Evolutionary conservation across 2,113 vertebrate species (phyloP).

Genomic region (Microcebus ravelobensis): DNA sequence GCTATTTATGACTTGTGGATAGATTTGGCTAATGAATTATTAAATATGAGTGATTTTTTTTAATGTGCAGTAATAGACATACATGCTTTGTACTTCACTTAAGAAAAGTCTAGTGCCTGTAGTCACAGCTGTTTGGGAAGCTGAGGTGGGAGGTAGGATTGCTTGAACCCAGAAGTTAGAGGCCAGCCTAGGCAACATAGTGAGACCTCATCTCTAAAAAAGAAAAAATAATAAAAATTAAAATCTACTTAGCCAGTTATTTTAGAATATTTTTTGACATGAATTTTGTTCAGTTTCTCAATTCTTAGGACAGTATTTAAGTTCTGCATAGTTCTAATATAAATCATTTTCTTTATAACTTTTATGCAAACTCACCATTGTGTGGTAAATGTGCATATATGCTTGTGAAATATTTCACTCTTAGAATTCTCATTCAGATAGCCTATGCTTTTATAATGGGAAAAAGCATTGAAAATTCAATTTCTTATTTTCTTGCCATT

Average conservation of each 20-base stretch:
- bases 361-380: neutral
- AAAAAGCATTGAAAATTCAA: conserved; percentile 17
- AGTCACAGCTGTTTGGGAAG: too few species aligned
- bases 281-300: conserved; percentile 32
- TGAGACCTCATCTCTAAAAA: neutral
- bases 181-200: too few species aligned
- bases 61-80: neutral
- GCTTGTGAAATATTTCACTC: conserved; percentile 7
- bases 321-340: conserved; percentile 5
- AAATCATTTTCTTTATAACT: neutral
- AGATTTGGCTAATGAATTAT: conserved; percentile 30
- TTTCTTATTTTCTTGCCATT: neutral
- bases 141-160: too few species aligned
- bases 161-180: too few species aligned
- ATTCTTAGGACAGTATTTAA: conserved; percentile 1
- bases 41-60: conserved; percentile 24
- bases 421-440: neutral
- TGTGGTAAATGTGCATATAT: neutral
- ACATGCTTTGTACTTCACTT: conserved; percentile 15
- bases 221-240: neutral
- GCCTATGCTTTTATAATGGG: conserved; percentile 7
- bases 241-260: neutral
- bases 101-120: neutral
- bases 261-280: conserved; percentile 39
- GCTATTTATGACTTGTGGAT: neutral